Percentiles rank a stretch among this genome's conserved stretches.
These are phyloP conservation scores for Antheraea mylitta DNA, from an alignment of 1,140 invertebrate genomes.

Conservation along the genomic window DNA sequence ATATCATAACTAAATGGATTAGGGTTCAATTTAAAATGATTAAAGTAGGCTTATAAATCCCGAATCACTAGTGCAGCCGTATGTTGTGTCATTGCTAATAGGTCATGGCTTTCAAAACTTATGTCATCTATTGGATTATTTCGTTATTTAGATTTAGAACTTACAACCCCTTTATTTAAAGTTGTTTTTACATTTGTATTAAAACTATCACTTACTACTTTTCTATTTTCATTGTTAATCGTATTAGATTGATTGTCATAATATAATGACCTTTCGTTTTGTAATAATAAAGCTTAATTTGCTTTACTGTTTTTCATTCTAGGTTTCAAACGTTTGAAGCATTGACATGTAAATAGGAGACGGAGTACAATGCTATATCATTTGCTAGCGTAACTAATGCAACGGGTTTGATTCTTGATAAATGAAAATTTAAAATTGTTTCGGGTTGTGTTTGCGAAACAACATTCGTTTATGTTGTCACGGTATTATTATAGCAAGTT, in stretches of 20 bases:
- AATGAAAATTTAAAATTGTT: slow-evolving; percentile 5
- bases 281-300: background rate
- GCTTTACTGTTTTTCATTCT: background rate
- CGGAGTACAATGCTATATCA: background rate
- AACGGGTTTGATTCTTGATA: slow-evolving; percentile 4
- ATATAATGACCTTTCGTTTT: background rate
- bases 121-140: background rate
- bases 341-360: background rate
- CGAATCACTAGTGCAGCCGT: background rate
- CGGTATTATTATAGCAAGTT: background rate
- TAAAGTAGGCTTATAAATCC: background rate
- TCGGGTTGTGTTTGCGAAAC: background rate
- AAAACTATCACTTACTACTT: background rate
- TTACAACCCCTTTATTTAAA: background rate
- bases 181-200: background rate
- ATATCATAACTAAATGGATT: background rate
- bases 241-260: background rate
- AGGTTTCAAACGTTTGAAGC: background rate
- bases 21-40: background rate
- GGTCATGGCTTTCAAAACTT: slow-evolving; percentile 2
- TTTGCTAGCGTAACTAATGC: slow-evolving; percentile 1
- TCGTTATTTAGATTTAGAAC: background rate
- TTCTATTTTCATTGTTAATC: background rate
- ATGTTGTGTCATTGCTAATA: slow-evolving; percentile 4
- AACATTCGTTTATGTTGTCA: background rate